Conservation (phyloP, 2,888 invertebrate species). For the Lissocephala sabroskyi region DNA sequence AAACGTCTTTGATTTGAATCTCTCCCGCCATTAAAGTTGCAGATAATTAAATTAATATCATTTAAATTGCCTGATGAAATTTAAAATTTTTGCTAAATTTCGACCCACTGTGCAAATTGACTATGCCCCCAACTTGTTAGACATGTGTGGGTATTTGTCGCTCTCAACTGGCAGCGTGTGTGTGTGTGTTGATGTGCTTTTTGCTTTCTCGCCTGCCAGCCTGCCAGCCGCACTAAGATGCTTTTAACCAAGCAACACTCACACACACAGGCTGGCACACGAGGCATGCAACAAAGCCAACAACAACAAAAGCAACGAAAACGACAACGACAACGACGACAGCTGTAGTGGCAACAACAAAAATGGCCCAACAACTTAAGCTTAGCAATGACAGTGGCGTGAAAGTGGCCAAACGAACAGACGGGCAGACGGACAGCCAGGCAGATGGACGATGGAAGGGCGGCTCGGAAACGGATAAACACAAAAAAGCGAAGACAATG, state of each 20-base stretch:
- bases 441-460: neutral
- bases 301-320: constrained; percentile 13
- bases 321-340: constrained; percentile 21
- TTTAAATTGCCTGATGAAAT: too few relatives aligned
- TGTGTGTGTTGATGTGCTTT: constrained; percentile 2
- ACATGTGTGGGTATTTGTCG: constrained; percentile 11
- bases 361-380: constrained; percentile 38
- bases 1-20: too few relatives aligned
- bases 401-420: constrained; percentile 23
- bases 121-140: constrained; percentile 2
- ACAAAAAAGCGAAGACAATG: constrained; percentile 53
- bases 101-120: too few relatives aligned
- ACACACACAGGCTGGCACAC: neutral
- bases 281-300: constrained; percentile 16
- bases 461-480: constrained; percentile 28
- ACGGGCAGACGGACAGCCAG: neutral
- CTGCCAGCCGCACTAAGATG: constrained; percentile 30
- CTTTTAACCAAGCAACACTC: constrained; percentile 38
- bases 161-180: constrained; percentile 14
- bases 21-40: too few relatives aligned
- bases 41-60: too few relatives aligned
- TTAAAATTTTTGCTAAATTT: too few relatives aligned
- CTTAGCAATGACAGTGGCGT: constrained; percentile 44
- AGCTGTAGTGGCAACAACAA: constrained; percentile 43
- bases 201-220: too few relatives aligned